Percentiles rank a stretch among this genome's conserved stretches.
Evolutionary conservation across 2,113 vertebrate genomes (phyloP).

Genomic region (Scytalopus superciliaris): DNA sequence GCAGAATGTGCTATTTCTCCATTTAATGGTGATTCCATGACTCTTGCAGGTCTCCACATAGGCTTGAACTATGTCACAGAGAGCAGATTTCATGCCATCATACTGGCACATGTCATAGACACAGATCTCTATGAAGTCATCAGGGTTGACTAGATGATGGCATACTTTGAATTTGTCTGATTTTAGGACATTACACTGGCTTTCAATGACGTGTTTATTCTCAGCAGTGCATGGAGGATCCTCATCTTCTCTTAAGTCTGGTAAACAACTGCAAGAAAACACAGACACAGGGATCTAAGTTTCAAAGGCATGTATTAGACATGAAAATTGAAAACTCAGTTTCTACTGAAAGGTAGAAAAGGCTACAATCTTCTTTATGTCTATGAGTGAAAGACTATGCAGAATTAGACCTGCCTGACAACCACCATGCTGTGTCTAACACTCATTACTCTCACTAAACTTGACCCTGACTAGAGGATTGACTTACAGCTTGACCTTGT

Average conservation of each 20-base stretch:
- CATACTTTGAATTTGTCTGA: constrained; percentile 58
- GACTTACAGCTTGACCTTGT: neutral
- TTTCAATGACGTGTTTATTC: constrained; percentile 34
- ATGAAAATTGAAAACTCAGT: neutral
- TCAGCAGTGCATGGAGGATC: constrained; percentile 34
- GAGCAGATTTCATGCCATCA: constrained; percentile 62
- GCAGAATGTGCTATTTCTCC: constrained; percentile 70
- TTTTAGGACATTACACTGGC: constrained; percentile 60
- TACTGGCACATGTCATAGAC: constrained; percentile 72
- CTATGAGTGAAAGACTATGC: neutral
- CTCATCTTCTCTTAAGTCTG: constrained; percentile 53
- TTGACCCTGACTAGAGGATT: neutral
- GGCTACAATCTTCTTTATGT: neutral
- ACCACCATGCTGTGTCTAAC: neutral
- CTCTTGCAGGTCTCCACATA: constrained; percentile 69
- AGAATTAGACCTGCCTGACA: neutral
- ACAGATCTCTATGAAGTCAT: constrained; percentile 64
- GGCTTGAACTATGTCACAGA: constrained; percentile 62
- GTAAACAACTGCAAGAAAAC: constrained; percentile 54
- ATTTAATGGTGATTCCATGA: constrained; percentile 52
- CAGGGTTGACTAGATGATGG: constrained; percentile 48
- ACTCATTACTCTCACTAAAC: neutral
- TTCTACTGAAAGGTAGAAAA: neutral
- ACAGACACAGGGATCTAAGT: neutral
- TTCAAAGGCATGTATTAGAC: neutral